phyloP scores from a whole-genome alignment of 2,797 vertebrate species.

The Melanotaenia trifasciata region DNA sequence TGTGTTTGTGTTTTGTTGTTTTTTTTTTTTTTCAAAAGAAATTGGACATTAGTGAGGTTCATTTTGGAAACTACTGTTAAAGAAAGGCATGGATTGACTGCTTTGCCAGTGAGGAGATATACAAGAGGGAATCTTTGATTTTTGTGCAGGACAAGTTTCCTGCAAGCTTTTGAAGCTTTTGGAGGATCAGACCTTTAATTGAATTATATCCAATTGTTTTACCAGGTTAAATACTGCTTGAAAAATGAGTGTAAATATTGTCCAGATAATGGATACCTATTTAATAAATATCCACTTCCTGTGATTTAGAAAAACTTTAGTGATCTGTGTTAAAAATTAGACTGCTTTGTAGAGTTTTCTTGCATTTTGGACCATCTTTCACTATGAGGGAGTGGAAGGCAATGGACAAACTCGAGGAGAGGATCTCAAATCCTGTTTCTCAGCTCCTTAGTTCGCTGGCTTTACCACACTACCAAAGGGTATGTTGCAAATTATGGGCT shows the following conservation, averaged over 20 bases:
- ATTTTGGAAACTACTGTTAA: constrained; percentile 28
- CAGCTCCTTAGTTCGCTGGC: constrained; percentile 84
- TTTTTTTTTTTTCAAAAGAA: constrained; percentile 11
- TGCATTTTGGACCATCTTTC: constrained; percentile 26
- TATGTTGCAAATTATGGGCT: constrained; percentile 65
- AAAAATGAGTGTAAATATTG: constrained; percentile 11
- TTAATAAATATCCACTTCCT: background rate
- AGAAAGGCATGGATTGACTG: constrained; percentile 52
- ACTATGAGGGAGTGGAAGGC: constrained; percentile 77
- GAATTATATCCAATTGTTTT: constrained; percentile 27
- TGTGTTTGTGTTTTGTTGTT: background rate
- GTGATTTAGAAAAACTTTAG: constrained; percentile 27
- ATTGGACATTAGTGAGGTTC: constrained; percentile 13
- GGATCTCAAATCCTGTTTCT: constrained; percentile 77
- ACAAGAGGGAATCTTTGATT: constrained; percentile 41
- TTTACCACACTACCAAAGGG: constrained; percentile 84
- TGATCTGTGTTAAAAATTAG: constrained; percentile 15
- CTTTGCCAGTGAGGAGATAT: constrained; percentile 16
- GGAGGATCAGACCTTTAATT: constrained; percentile 35
- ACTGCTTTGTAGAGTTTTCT: constrained; percentile 27
- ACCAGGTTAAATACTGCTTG: constrained; percentile 4
- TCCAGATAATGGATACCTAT: constrained; percentile 10
- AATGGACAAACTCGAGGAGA: constrained; percentile 76
- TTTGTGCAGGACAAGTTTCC: constrained; percentile 30
- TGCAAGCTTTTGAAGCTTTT: constrained; percentile 21